Evolutionary conservation across 2,797 vertebrate species (phyloP).

Genomic region (Aulostomus chinensis): DNA sequence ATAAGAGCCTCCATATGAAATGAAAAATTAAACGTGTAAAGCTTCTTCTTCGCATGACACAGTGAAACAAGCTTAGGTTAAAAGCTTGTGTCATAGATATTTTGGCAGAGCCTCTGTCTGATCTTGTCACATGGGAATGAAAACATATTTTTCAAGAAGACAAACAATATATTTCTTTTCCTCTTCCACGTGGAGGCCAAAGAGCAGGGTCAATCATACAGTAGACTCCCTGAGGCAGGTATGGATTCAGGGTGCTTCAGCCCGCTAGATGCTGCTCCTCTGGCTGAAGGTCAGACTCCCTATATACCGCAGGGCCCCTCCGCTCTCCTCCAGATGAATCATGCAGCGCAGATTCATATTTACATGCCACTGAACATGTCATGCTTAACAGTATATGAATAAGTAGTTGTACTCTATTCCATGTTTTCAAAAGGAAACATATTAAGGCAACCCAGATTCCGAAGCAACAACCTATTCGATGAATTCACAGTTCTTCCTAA

Average conservation of each 20-base stretch:
- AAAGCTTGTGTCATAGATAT: slow-evolving; percentile 10
- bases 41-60: slow-evolving; percentile 14
- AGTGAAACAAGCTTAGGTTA: slow-evolving; percentile 11
- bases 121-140: background rate
- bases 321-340: slow-evolving; percentile 1
- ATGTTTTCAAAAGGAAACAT: background rate
- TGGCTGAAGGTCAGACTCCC: slow-evolving; percentile 10
- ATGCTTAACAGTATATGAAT: background rate
- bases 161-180: background rate
- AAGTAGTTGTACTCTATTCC: background rate
- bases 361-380: background rate
- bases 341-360: slow-evolving; percentile 1
- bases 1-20: slow-evolving; percentile 12
- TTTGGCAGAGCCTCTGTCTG: background rate
- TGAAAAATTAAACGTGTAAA: slow-evolving; percentile 15
- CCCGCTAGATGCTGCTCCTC: slow-evolving; percentile 5
- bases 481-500: slow-evolving; percentile 21
- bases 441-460: slow-evolving; percentile 25
- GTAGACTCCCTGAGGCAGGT: background rate
- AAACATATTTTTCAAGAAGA: slow-evolving; percentile 1
- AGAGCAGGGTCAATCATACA: slow-evolving; percentile 1
- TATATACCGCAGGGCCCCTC: background rate
- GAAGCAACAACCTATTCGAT: slow-evolving; percentile 11
- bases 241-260: slow-evolving; percentile 3
- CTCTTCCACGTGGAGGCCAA: background rate